A percentile compares a stretch with the other conserved stretches of the same genome.
Evolutionary conservation across 1,140 invertebrate species (phyloP).

Genomic region (Orussus abietinus): DNA sequence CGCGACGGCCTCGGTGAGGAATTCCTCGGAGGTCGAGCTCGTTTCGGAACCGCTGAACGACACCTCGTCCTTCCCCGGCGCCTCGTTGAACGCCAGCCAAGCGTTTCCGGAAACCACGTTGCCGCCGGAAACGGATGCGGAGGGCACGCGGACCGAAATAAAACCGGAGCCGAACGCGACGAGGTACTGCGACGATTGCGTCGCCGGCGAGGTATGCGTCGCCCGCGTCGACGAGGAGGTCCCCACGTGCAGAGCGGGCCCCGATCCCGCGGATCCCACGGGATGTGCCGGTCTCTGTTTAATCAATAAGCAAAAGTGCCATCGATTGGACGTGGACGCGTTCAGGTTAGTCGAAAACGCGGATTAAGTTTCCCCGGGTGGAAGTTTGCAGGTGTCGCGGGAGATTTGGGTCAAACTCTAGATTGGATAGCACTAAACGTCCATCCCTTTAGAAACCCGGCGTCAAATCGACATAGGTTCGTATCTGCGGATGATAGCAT

Average conservation of each 20-base stretch:
- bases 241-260: conserved; percentile 58
- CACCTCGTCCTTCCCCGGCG: no score
- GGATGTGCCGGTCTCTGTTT: conserved; percentile 72
- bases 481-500: no score
- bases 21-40: neutral
- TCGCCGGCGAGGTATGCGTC: conserved; percentile 62
- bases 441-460: no score
- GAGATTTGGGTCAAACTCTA: no score
- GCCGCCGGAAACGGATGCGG: conserved; percentile 13
- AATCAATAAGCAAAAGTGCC: conserved; percentile 67
- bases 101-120: neutral
- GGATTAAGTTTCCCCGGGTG: conserved; percentile 5
- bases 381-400: no score
- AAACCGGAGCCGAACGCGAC: conserved; percentile 26
- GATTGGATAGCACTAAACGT: no score
- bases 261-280: conserved; percentile 63
- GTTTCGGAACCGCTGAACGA: neutral
- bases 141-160: conserved; percentile 6
- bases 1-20: conserved; percentile 19
- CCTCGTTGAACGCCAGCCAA: no score
- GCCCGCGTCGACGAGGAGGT: conserved; percentile 59
- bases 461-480: no score
- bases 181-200: conserved; percentile 48
- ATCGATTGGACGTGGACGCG: conserved; percentile 59
- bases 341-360: conserved; percentile 43